Evolutionary conservation across 1,140 invertebrate species (phyloP), one percentile per base, ranked within the genome.

Genomic region (Halictus rubicundus): DNA sequence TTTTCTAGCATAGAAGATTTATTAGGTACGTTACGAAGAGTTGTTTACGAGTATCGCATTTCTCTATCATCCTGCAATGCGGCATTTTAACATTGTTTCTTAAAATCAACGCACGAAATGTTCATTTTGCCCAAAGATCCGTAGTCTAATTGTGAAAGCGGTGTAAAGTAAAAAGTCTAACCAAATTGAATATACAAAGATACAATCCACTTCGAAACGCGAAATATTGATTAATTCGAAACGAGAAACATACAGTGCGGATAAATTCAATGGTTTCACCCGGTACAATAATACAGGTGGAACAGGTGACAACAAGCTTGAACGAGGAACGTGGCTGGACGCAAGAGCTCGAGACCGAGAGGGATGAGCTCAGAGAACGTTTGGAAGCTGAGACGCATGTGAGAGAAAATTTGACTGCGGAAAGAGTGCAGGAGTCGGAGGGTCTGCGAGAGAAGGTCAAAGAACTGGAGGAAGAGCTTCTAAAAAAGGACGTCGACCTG

Each of bases 401-500:
- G 14, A 87, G 88, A 9, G 91, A 91, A 27, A 91, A 89, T 66
- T 69, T 90, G 25, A 74, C 84, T 0, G 32, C 49, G 0, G 88
- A 92, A n/a, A 90, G 80, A 71, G 81, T 89, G 39, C 76, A 32
- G 8, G 91, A 91, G 42, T 86, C 91, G 2, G 89, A 92, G 8
- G 61, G 63, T 9, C 37, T 92, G 14, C 79, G 91, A 16, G 87
- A 89, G 25, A 88, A 86, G 52, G 80, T 93, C 2, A 89, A 89
- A 75, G 91, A 93, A 37, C 79, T 94, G 54, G 92, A 94, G 23
- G 92, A 94, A 21, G 90, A 94, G 57, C 88, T 91, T 8, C 83
- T 91, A 8, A 92, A 84, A 69, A 89, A 84, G 32, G 91, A 93
- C 14, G 86, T 81, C 42, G 12, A 82, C 9, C 57, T 88, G 3